phyloP scores from a whole-genome alignment of 2,797 vertebrate species.

The Sphenopsis melanotis region DNA sequence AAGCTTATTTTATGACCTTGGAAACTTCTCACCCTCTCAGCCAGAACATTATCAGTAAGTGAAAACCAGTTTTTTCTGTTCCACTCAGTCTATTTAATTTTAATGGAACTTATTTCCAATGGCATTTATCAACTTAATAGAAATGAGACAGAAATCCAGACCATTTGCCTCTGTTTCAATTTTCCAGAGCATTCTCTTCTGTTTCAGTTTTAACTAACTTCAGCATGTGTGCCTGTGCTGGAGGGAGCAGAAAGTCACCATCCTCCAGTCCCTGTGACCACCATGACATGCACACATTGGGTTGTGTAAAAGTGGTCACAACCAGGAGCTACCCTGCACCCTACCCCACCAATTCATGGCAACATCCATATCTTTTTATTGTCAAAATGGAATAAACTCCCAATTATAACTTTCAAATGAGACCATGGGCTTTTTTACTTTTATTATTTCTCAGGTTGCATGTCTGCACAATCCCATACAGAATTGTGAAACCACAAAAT shows the following conservation, averaged over 20 bases:
- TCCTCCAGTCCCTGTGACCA: background rate
- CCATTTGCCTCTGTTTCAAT: background rate
- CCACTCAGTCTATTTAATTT: background rate
- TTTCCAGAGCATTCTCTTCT: background rate
- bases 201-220: background rate
- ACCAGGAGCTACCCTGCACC: background rate
- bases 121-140: conserved; percentile 7
- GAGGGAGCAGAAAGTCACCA: background rate
- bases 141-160: conserved; percentile 9
- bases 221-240: background rate
- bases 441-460: background rate
- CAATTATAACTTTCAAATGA: background rate
- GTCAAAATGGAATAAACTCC: background rate
- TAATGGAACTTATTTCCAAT: background rate
- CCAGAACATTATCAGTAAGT: background rate
- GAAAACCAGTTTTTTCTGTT: background rate
- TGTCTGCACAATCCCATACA: background rate
- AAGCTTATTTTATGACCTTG: background rate
- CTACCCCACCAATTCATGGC: background rate
- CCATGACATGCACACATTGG: background rate
- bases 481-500: background rate
- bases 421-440: background rate
- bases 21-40: background rate
- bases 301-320: background rate
- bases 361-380: background rate